phyloP scores from a whole-genome alignment of 2,888 invertebrate genomes.

The Marasmarcha lunaedactyla region DNA sequence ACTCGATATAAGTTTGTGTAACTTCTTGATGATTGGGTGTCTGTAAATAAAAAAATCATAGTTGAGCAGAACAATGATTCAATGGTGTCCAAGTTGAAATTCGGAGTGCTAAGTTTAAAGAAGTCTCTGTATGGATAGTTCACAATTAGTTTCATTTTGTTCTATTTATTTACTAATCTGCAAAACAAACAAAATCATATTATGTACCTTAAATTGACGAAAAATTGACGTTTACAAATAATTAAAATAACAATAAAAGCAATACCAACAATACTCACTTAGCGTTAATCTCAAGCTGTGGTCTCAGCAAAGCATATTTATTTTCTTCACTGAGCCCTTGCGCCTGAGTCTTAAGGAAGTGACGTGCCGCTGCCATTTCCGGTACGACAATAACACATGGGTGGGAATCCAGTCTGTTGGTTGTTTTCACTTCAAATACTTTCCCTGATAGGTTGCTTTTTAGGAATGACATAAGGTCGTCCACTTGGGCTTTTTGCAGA shows the following conservation, averaged over 20 bases:
- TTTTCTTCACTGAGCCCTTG: slow-evolving; percentile 85
- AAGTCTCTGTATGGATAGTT: too few relatives aligned
- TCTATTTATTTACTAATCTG: too few relatives aligned
- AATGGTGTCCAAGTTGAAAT: too few relatives aligned
- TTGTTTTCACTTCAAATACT: slow-evolving; percentile 86
- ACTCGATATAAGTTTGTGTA: slow-evolving; percentile 77
- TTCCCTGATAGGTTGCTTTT: slow-evolving; percentile 81
- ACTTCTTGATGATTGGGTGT: slow-evolving; percentile 91
- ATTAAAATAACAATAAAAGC: too few relatives aligned
- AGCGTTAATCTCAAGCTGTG: slow-evolving; percentile 94
- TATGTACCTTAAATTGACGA: too few relatives aligned
- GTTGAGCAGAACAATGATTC: background rate
- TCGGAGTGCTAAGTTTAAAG: too few relatives aligned
- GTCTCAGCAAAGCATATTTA: slow-evolving; percentile 87
- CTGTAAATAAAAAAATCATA: slow-evolving; percentile 46
- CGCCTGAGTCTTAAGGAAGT: slow-evolving; percentile 92
- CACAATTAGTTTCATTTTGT: too few relatives aligned
- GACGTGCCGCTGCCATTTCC: slow-evolving; percentile 96
- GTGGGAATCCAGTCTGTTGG: slow-evolving; percentile 86
- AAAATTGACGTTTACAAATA: too few relatives aligned
- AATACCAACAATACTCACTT: too few relatives aligned
- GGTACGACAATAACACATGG: slow-evolving; percentile 96
- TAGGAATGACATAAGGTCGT: slow-evolving; percentile 83
- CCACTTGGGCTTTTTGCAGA: slow-evolving; percentile 80
- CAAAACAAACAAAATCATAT: too few relatives aligned